Base-by-base conservation (phyloP, 2,113 vertebrate species). In the Aspidoscelis tigris region DNA sequence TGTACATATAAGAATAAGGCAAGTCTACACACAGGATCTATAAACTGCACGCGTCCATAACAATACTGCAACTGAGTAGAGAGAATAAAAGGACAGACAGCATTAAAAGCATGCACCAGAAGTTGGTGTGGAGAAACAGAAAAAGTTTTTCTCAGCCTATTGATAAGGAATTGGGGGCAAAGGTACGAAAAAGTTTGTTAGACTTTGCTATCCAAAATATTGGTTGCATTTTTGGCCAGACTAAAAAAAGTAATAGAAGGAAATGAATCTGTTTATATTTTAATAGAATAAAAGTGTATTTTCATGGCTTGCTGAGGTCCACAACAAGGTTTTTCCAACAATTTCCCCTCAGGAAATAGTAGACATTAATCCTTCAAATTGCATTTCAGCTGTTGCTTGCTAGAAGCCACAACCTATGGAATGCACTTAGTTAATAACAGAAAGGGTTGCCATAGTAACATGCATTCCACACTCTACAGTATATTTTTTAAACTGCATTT, bases 361-460 rank as follows among this genome's bases (percentile, higher is more conserved):
- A 82, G 68, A 65, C 43, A 43, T 74, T 74, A 82, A 74, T 74
- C 81, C 41, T 33, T 82, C 70, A 82, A 74, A 74, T 20, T 55
- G 70, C 58, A 74, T 22, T 64, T 64, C 64, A 58, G 71, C 55
- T 64, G 44, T 74, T 65, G 41, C 81, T 47, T n/a, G 55, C 39
- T 82, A 39, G 3, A 70, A 74, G 81, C 41, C 43, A 72, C 81
- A 82, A 82, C 70, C 70, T 82, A 74, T 24, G 47, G 41, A 82
- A 74, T 47, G 81, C 22, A 33, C 65, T 82, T 33, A 26, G 55
- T 26, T 65, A 74, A 82, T 74, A 74, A 65, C 71, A 82, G 39
- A 74, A 82, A 73, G 21, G 14, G 81, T 82, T 74, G 70, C 81
- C 55, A 82, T 82, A 74, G 81, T 74, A 65, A 74, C 81, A 82